Percentiles rank a stretch among this genome's conserved stretches.
phyloP scores from a whole-genome alignment of 2,888 invertebrate species.

The Itoplectis maculator region DNA sequence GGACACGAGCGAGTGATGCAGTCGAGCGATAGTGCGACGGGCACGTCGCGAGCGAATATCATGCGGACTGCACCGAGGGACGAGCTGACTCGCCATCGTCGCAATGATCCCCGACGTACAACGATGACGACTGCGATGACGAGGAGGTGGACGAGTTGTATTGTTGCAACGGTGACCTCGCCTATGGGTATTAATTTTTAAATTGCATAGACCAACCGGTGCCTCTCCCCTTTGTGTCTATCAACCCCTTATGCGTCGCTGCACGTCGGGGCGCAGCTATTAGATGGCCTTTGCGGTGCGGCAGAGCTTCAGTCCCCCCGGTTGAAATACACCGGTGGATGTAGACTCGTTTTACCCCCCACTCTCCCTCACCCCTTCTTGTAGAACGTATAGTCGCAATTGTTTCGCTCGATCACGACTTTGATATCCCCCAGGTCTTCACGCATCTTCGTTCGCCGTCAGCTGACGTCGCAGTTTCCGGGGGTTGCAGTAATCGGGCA shows the following conservation, averaged over 20 bases:
- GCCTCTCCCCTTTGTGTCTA: slow-evolving; percentile 8
- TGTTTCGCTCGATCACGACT: slow-evolving; percentile 1
- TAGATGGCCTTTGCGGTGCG: not conserved
- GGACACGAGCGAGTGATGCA: slow-evolving; percentile 48
- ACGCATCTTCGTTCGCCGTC: slow-evolving; percentile 43
- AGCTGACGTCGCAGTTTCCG: slow-evolving; percentile 65
- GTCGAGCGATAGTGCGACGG: slow-evolving; percentile 38
- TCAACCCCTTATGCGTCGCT: slow-evolving; percentile 35
- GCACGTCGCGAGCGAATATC: not conserved
- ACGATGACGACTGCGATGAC: slow-evolving; percentile 33
- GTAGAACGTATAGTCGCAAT: slow-evolving; percentile 16
- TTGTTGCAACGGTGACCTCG: slow-evolving; percentile 44
- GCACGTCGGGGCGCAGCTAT: slow-evolving; percentile 21
- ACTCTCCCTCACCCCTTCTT: too few relatives aligned
- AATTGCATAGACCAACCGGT: slow-evolving; percentile 39
- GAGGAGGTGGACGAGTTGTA: slow-evolving; percentile 28
- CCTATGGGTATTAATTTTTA: slow-evolving; percentile 57
- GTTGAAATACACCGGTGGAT: not conserved
- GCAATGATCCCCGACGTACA: slow-evolving; percentile 27
- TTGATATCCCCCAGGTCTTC: slow-evolving; percentile 47
- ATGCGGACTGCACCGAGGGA: not conserved
- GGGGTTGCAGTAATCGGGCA: slow-evolving; percentile 76
- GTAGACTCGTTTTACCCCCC: not conserved
- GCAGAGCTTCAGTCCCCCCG: not conserved
- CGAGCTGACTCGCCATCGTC: slow-evolving; percentile 13